Percentiles rank a stretch among this genome's conserved stretches.
phyloP scores from a whole-genome alignment of 30 jellyfish, hydroid and myxozoan species.

The Sanderia malayensis region DNA sequence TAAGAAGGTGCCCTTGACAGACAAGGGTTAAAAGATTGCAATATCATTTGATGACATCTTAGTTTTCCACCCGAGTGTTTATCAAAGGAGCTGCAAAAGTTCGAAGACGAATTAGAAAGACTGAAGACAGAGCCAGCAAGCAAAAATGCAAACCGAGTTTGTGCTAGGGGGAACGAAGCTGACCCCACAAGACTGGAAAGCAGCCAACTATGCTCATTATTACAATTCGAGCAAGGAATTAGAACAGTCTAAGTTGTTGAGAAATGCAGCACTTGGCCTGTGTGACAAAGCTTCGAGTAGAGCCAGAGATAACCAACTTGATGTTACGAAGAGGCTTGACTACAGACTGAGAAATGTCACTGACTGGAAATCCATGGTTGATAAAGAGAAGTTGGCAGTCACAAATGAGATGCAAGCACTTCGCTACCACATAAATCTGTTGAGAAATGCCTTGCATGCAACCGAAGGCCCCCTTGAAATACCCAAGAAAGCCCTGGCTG shows the following conservation, averaged over 20 bases:
- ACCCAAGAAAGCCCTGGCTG: conserved; percentile 58
- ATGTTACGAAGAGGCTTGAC: conserved; percentile 44
- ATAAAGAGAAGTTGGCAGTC: conserved; percentile 56
- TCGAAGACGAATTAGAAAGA: too few relatives aligned
- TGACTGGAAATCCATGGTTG: conserved; percentile 50
- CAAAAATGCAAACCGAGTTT: conserved; percentile 56
- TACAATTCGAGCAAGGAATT: conserved; percentile 58
- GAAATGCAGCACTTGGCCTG: conserved; percentile 50
- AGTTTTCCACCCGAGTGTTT: too few relatives aligned
- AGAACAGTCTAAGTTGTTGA: conserved; percentile 57
- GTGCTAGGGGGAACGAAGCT: conserved; percentile 49
- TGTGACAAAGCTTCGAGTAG: conserved; percentile 54
- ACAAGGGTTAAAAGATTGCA: too few relatives aligned
- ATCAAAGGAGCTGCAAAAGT: too few relatives aligned
- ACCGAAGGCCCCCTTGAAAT: conserved; percentile 60
- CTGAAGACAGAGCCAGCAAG: too few relatives aligned
- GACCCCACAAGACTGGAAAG: conserved; percentile 68
- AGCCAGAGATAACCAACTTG: conserved; percentile 45
- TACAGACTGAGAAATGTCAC: conserved; percentile 42
- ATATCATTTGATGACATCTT: too few relatives aligned
- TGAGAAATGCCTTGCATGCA: conserved; percentile 45
- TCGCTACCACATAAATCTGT: conserved; percentile 44
- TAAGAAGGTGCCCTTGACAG: too few relatives aligned
- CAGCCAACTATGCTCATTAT: conserved; percentile 59
- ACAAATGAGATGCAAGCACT: conserved; percentile 64